A percentile compares a stretch with the other conserved stretches of the same genome.
Evolutionary conservation across 35 echinoderm and acorn worm genomes (phyloP).

Genomic region (Diadema setosum): DNA sequence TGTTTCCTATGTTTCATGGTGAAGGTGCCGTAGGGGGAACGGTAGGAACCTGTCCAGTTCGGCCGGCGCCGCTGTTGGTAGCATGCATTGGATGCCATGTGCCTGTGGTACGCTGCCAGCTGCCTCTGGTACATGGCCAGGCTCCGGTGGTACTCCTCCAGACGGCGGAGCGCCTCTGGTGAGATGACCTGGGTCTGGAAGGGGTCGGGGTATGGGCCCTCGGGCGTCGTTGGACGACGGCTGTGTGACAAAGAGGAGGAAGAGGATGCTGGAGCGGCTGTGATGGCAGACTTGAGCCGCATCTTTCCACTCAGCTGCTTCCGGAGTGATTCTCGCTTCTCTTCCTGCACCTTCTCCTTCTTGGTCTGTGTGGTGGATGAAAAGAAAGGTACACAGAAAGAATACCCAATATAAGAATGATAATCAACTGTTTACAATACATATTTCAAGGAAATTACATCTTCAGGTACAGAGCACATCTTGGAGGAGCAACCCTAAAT

Average conservation of each 20-base stretch:
- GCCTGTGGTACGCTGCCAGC: not conserved
- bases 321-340: slow-evolving; percentile 22
- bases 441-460: too few relatives aligned
- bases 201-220: not conserved
- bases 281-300: slow-evolving; percentile 36
- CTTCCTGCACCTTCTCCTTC: slow-evolving; percentile 31
- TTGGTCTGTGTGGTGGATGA: not conserved
- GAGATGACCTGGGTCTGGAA: not conserved
- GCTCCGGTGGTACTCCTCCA: not conserved
- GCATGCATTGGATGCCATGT: not conserved
- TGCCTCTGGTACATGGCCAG: slow-evolving; percentile 1
- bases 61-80: not conserved
- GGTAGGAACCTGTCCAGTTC: not conserved
- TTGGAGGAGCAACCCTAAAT: too few relatives aligned
- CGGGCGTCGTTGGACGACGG: not conserved
- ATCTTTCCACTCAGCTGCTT: slow-evolving; percentile 16
- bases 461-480: too few relatives aligned
- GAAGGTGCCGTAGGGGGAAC: not conserved
- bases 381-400: too few relatives aligned
- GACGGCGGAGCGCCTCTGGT: not conserved
- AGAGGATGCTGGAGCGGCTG: not conserved
- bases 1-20: not conserved
- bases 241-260: not conserved
- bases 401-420: too few relatives aligned
- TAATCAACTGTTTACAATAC: too few relatives aligned